Evolutionary conservation across 2,888 invertebrate species (phyloP).

Genomic region (Caenorhabditis angaria): DNA sequence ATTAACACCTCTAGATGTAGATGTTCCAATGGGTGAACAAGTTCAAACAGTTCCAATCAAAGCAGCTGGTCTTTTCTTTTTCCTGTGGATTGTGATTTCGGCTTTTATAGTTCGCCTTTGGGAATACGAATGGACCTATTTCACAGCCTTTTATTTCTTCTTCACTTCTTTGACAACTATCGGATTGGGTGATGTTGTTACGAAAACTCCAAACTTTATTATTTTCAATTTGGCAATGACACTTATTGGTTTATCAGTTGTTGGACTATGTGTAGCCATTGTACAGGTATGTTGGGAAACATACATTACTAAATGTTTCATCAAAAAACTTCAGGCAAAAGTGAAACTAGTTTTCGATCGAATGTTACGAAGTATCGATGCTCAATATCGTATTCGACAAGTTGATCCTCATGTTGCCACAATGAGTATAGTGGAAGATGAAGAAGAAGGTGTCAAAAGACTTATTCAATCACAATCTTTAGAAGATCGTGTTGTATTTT

Average conservation of each 20-base stretch:
- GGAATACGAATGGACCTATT: conserved; percentile 64
- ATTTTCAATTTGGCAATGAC: conserved; percentile 61
- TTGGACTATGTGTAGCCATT: conserved; percentile 59
- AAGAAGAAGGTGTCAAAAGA: conserved; percentile 60
- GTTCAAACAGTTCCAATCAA: conserved; percentile 61
- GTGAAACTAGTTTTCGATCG: conserved; percentile 59
- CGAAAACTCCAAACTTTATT: conserved; percentile 62
- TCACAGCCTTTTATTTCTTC: conserved; percentile 63
- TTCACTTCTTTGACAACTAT: conserved; percentile 64
- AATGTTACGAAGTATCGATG: conserved; percentile 57
- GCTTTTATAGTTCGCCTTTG: conserved; percentile 56
- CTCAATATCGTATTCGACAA: conserved; percentile 57
- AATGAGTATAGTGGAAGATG: conserved; percentile 60
- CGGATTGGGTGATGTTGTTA: conserved; percentile 61
- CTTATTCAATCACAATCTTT: conserved; percentile 53
- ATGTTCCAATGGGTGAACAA: conserved; percentile 52
- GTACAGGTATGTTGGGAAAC: conserved; percentile 45
- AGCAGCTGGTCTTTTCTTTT: conserved; percentile 56
- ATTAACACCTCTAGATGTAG: conserved; percentile 44
- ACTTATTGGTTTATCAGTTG: conserved; percentile 56
- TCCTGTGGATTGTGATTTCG: conserved; percentile 55
- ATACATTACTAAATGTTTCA: too few relatives aligned
- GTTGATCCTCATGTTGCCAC: conserved; percentile 60
- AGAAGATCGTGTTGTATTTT: conserved; percentile 55
- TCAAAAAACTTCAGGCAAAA: conserved; percentile 43